Evolutionary conservation across 2,888 invertebrate genomes (phyloP).

Genomic region (Sinotaia quadrata): DNA sequence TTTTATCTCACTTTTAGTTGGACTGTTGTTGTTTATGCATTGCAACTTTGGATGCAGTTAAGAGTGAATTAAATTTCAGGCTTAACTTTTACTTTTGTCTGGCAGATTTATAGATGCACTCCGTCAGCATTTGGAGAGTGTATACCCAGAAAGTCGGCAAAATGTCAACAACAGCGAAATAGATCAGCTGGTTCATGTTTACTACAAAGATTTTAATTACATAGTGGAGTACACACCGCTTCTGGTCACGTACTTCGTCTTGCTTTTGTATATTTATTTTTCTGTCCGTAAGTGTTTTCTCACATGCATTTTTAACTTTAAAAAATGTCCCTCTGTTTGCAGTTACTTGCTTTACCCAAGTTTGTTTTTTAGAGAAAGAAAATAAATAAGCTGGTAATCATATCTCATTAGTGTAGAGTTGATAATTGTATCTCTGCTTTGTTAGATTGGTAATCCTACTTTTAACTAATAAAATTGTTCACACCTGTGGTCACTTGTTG

Average conservation of each 20-base stretch:
- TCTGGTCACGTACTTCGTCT: slow-evolving; percentile 85
- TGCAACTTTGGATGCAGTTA: background rate
- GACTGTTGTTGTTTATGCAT: background rate
- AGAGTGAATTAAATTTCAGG: background rate
- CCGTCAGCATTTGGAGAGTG: slow-evolving; percentile 63
- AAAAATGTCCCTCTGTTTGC: no score
- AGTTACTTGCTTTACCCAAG: no score
- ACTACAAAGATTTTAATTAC: slow-evolving; percentile 82
- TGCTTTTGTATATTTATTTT: slow-evolving; percentile 95
- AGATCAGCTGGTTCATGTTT: slow-evolving; percentile 78
- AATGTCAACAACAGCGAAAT: slow-evolving; percentile 58
- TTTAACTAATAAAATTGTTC: no score
- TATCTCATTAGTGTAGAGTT: no score
- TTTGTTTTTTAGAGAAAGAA: no score
- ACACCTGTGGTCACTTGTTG: no score
- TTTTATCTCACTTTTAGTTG: background rate
- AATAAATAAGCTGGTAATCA: no score
- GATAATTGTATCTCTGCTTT: no score
- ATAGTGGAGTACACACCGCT: slow-evolving; percentile 79
- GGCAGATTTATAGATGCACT: slow-evolving; percentile 84
- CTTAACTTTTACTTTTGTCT: slow-evolving; percentile 52
- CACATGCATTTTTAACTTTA: background rate
- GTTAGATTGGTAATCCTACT: no score
- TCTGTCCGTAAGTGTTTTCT: slow-evolving; percentile 77
- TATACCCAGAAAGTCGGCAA: slow-evolving; percentile 55